These are phyloP conservation scores for Leucophenga maculata DNA, from an alignment of 2,888 invertebrate species.

Conservation along the genomic window DNA sequence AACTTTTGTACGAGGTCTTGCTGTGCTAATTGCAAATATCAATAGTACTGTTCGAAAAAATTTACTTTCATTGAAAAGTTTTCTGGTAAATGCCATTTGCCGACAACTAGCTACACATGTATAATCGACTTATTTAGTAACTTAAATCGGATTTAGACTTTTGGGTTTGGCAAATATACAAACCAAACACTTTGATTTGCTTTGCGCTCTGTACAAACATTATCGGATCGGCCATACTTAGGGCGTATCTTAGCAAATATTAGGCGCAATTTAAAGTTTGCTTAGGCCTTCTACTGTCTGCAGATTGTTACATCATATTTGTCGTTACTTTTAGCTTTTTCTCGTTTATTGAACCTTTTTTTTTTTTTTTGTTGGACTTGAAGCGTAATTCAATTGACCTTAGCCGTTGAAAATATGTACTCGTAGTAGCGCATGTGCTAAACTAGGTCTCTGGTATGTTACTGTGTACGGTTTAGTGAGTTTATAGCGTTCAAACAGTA, in stretches of 20 bases:
- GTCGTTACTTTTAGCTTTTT: slow-evolving; percentile 41
- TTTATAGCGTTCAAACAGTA: no score
- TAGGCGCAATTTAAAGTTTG: slow-evolving; percentile 37
- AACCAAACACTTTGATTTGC: slow-evolving; percentile 16
- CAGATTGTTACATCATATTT: slow-evolving; percentile 57
- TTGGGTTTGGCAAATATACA: slow-evolving; percentile 26
- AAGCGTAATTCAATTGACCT: slow-evolving; percentile 51
- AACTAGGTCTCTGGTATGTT: no score
- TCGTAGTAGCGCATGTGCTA: no score
- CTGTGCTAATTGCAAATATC: slow-evolving; percentile 51
- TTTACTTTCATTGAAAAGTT: slow-evolving; percentile 55
- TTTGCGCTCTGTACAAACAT: neutral
- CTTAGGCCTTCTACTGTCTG: slow-evolving; percentile 49
- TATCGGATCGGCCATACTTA: neutral
- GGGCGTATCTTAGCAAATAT: neutral
- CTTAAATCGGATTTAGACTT: neutral
- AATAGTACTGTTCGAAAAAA: slow-evolving; percentile 41
- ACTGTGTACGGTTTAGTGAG: no score
- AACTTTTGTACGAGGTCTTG: slow-evolving; percentile 26
- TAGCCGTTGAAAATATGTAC: slow-evolving; percentile 38
- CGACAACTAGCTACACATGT: slow-evolving; percentile 29
- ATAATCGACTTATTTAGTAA: slow-evolving; percentile 21
- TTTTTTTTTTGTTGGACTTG: no score
- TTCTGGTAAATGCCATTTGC: slow-evolving; percentile 29
- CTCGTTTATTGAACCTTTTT: slow-evolving; percentile 17